Conservation (phyloP, 2,888 invertebrate genomes). For the Loripinus fragilis region DNA sequence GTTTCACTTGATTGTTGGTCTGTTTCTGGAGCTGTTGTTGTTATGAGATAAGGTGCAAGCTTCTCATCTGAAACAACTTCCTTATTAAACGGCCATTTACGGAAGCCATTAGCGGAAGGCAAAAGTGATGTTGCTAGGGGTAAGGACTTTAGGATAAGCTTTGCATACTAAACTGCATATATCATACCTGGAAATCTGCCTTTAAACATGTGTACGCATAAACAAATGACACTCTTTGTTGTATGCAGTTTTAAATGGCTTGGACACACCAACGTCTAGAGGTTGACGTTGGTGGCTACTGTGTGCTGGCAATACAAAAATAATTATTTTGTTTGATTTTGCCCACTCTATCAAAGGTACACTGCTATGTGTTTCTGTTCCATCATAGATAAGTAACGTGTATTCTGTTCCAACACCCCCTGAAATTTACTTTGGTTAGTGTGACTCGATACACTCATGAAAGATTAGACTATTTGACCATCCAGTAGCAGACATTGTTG, state of each 20-base stretch:
- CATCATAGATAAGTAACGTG: not conserved
- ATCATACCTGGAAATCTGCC: constrained; percentile 29
- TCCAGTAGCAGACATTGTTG: not conserved
- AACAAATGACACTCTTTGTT: not conserved
- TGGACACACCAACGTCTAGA: constrained; percentile 12
- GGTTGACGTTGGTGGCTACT: constrained; percentile 2
- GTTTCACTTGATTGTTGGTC: too few relatives aligned
- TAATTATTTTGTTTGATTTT: not conserved
- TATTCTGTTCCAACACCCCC: not conserved
- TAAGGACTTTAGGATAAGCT: constrained; percentile 30
- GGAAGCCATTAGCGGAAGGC: constrained; percentile 30
- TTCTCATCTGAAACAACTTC: constrained; percentile 22
- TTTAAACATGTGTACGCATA: not conserved
- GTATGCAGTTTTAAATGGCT: constrained; percentile 10
- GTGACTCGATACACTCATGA: not conserved
- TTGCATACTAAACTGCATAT: constrained; percentile 2
- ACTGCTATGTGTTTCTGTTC: not conserved
- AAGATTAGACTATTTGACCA: not conserved
- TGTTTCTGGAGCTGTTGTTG: too few relatives aligned
- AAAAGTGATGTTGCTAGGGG: constrained; percentile 34
- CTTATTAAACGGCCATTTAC: constrained; percentile 32
- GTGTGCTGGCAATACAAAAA: constrained; percentile 1
- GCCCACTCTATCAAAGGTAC: constrained; percentile 5
- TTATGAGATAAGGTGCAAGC: not conserved
- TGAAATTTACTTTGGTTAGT: not conserved